Base-by-base conservation (phyloP, 2,113 vertebrate genomes). In the Pavo muticus region DNA sequence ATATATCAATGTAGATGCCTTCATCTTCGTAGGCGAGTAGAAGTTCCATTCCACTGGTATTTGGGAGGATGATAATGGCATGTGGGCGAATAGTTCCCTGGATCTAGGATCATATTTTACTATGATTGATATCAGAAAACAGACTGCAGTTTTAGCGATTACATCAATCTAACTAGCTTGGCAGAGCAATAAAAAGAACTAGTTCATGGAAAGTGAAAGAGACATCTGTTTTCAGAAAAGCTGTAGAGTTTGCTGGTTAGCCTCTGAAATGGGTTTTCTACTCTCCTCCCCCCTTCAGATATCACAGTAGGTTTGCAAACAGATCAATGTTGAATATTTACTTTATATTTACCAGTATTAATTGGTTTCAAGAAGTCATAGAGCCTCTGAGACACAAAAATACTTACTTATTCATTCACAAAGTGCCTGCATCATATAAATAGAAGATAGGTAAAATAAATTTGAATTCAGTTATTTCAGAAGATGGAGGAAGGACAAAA, bases 21-120 rank as follows among this genome's bases (percentile, higher is more conserved):
- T 99, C 99, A 67, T 99, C 98, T 93, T 99, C 99, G 11, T 99
- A 99, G 94, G 99, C 98, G 59, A 99, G 98, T 95, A 99, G 97
- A 72, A 99, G 98, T 96, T 99, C 99, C 91, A 98, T 99, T 94
- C 99, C 99, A 1, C 98, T 98, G 80, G 98, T 99, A 92, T 99
- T 98, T 6, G 99, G 99, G 75, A 99, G 97, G 97, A 99, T 99
- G 97, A 99, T 98, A 93, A 99, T 99, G 96, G 99, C 99, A 78
- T 99, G 99, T 27, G 99, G 98, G 81, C 97, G 98, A 92, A 99
- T 98, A 75, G 97, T 98, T 69, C 98, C 98, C 94, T 98, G 98
- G 97, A 99, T 98, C 98, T 99, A 94, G 70, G 94, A 98, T 94
- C 35, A 94, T 30, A 96, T 95, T 97, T 94, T 94, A 89, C 72